Conservation (phyloP, 2,113 vertebrate species). For the Pristiophorus japonicus region DNA sequence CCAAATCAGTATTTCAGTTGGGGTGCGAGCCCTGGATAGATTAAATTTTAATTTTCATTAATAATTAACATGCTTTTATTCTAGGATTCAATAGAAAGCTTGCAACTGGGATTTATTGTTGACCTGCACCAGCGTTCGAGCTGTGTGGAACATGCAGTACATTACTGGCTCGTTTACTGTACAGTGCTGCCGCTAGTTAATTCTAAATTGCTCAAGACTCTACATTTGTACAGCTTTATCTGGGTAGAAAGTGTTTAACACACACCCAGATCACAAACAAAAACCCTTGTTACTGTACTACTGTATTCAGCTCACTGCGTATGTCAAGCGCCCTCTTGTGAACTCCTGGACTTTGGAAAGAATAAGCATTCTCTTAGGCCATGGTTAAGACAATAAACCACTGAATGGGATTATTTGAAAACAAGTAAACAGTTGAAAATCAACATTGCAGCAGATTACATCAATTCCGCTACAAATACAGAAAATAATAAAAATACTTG, state of each 20-base stretch:
- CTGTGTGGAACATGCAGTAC: neutral
- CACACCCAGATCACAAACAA: neutral
- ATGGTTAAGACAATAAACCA: neutral
- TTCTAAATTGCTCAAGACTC: neutral
- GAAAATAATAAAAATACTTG: too few relatives aligned
- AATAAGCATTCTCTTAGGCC: neutral
- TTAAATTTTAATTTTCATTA: neutral
- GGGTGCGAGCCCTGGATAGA: neutral
- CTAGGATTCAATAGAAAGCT: neutral
- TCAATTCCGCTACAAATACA: neutral
- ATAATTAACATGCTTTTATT: neutral
- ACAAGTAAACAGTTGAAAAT: neutral
- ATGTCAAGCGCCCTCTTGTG: neutral
- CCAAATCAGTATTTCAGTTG: neutral
- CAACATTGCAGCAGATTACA: neutral
- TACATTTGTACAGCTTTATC: neutral
- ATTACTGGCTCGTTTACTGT: neutral
- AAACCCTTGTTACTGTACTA: neutral
- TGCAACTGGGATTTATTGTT: neutral
- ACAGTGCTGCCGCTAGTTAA: neutral
- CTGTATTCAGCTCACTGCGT: neutral
- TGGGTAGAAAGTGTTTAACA: neutral
- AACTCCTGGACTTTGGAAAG: neutral
- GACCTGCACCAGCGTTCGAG: neutral
- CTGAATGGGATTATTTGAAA: neutral